Conservation (phyloP, 2,113 vertebrate species). For the Elephantulus edwardii region DNA sequence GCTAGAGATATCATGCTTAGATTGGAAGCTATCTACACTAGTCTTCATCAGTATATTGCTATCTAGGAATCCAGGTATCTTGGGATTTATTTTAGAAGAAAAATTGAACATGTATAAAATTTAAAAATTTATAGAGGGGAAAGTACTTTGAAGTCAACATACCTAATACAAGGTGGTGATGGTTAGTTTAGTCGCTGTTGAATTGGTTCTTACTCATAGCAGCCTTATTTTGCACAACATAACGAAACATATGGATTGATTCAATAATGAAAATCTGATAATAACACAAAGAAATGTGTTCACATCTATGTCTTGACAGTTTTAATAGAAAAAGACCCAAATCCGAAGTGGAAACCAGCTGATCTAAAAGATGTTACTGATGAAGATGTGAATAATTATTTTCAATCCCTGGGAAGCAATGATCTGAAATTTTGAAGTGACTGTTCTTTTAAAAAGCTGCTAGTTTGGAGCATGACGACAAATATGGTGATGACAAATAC, state of each 20-base stretch:
- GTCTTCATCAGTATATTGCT: background rate
- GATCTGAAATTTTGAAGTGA: constrained; percentile 87
- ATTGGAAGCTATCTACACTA: background rate
- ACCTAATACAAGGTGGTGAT: background rate
- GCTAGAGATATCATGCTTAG: background rate
- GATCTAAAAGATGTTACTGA: constrained; percentile 89
- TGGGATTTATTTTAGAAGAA: constrained; percentile 20
- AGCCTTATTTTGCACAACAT: background rate
- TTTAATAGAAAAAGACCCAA: constrained; percentile 94
- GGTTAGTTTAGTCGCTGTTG: background rate
- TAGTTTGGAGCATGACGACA: constrained; percentile 6
- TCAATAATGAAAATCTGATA: constrained; percentile 28
- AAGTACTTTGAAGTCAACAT: background rate
- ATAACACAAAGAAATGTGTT: background rate
- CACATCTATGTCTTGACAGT: constrained; percentile 83
- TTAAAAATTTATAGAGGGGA: background rate
- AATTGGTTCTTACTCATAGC: background rate
- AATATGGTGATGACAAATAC: background rate
- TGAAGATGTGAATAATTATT: constrained; percentile 87
- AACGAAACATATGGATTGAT: background rate
- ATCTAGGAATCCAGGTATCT: background rate
- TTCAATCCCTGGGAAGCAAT: constrained; percentile 88
- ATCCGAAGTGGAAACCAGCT: constrained; percentile 92
- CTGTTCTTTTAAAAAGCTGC: background rate
- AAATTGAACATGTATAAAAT: background rate